Conservation (phyloP, 2,113 vertebrate genomes). For the Rattus norvegicus region DNA sequence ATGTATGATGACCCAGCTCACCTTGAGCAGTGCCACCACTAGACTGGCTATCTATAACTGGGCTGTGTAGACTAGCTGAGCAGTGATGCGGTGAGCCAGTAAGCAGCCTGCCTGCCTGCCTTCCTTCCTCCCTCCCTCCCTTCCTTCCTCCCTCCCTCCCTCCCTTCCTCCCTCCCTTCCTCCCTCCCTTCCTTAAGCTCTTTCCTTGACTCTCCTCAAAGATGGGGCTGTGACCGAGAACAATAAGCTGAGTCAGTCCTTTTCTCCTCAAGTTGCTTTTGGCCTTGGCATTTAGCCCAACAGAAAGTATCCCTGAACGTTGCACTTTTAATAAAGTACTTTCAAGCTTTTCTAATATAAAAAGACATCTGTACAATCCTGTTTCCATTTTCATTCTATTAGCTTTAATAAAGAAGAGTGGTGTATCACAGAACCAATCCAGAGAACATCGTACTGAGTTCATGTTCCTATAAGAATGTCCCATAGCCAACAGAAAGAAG, state of each 20-base stretch:
- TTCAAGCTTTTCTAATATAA: background rate
- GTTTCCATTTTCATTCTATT: background rate
- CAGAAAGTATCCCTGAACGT: background rate
- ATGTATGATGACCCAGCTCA: background rate
- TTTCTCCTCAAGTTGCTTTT: background rate
- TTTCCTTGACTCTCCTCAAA: background rate
- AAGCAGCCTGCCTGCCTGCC: too few species aligned
- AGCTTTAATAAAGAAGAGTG: background rate
- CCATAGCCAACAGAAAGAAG: background rate
- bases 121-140: too few species aligned
- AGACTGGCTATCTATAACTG: background rate
- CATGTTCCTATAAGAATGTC: background rate
- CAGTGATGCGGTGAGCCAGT: too few species aligned
- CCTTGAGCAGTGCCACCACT: too few species aligned
- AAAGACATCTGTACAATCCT: background rate
- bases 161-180: too few species aligned
- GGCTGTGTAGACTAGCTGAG: background rate
- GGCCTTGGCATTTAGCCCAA: background rate
- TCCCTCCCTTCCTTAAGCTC: too few species aligned
- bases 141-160: too few species aligned
- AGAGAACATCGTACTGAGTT: background rate
- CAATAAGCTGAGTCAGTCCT: background rate
- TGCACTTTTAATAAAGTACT: too few species aligned
- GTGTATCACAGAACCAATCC: accelerated
- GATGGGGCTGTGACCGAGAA: background rate